Base-by-base conservation (phyloP, 37 sponge, comb jelly and placozoan genomes). In the Amphimedon queenslandica region DNA sequence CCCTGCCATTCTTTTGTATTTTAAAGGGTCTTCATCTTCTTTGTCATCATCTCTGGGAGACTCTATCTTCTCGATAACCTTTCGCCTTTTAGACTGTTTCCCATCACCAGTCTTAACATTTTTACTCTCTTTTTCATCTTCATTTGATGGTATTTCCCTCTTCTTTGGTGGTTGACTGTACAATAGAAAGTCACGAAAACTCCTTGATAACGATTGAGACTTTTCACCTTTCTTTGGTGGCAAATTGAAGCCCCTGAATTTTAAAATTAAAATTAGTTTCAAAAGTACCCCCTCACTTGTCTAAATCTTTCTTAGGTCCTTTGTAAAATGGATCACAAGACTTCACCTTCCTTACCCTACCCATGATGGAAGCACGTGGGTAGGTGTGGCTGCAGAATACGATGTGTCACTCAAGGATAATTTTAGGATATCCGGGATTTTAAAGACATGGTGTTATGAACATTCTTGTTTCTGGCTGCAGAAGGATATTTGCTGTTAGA, bases 251-350 rank as follows among this genome's bases (percentile, higher is more conserved):
- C 36, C 56, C 6, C 78, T 70, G 25, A 35, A 67, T 21, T 4
- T 13, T 40, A 55, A 33, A 57, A 57, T 20, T 33, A 47, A 47
- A 18, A 8, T 47, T 8, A 18, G 13, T 47, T 18, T 13, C 8
- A 47, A 8, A 47, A 47, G 8, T 13, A 18, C 8, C 53, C 53
- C 13, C 13, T 47, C 53, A 47, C 53, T 47, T 47, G 13, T 13
- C 13, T 47, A 47, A 18, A 8, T 47, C 53, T 57, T 41, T 75
- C 51, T 40, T 81, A 0, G 88, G 82, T 67, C 91, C 91, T 37
- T 53, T 73, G 67, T 90, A 90, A 60, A 81, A 90, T 1, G 91
- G 91, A 66, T 90, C 91, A 41, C 68, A 73, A n/a, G 79, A 63
- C 55, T 90, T 90, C 21, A 90, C 42, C 53, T 58, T 90, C 5